These are phyloP conservation scores for Lanius ludovicianus DNA, from an alignment of 2,113 vertebrate species.

Conservation along the genomic window DNA sequence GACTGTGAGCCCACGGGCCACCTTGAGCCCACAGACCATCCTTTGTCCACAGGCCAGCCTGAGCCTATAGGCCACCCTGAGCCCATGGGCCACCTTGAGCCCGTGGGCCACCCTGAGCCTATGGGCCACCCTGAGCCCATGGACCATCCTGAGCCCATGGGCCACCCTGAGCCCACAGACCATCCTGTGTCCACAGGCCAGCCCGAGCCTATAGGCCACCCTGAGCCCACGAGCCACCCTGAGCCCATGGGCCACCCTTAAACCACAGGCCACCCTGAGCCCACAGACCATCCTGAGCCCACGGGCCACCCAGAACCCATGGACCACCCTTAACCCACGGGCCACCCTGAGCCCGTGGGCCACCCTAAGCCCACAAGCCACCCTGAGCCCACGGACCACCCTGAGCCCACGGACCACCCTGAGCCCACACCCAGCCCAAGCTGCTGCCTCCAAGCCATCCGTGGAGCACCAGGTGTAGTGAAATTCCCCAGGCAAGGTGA, in stretches of 20 bases:
- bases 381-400: accelerated
- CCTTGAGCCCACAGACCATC: background rate
- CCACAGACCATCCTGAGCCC: accelerated
- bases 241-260: background rate
- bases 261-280: background rate
- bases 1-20: accelerated
- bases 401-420: background rate
- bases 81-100: background rate
- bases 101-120: too few relatives aligned
- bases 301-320: too few relatives aligned
- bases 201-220: accelerated
- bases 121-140: background rate
- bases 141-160: accelerated
- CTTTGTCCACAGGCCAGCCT: accelerated
- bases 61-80: accelerated
- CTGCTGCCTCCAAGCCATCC: accelerated
- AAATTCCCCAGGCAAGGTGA: background rate
- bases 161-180: accelerated
- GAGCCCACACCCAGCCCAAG: accelerated
- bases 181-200: background rate
- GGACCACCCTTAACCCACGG: too few relatives aligned
- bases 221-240: accelerated
- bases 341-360: accelerated
- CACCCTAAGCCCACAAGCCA: accelerated
- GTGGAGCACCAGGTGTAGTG: accelerated